Conservation (phyloP, 1,140 invertebrate species). For the Pogonus chalceus region DNA sequence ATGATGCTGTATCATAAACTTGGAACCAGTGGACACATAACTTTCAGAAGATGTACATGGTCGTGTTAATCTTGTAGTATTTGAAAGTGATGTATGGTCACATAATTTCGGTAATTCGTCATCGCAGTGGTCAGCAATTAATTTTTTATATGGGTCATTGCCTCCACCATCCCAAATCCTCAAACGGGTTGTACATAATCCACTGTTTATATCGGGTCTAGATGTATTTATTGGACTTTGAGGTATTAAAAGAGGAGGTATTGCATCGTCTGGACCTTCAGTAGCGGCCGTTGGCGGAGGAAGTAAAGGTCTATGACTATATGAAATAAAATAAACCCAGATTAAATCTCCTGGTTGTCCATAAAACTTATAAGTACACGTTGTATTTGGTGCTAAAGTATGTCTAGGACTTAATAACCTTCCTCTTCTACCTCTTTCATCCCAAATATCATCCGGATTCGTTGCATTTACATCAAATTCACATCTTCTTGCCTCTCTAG, state of each 20-base stretch:
- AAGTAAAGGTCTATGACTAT: conserved; percentile 59
- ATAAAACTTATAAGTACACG: conserved; percentile 74
- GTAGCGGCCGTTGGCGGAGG: not conserved
- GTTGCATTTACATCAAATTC: conserved; percentile 63
- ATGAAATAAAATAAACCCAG: conserved; percentile 80
- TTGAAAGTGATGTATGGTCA: conserved; percentile 67
- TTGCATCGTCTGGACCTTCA: not conserved
- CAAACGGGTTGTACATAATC: conserved; percentile 49
- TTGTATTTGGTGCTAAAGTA: conserved; percentile 73
- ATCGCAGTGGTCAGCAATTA: conserved; percentile 59
- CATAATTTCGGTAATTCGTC: conserved; percentile 64
- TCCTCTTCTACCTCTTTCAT: conserved; percentile 45
- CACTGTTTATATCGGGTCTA: no score
- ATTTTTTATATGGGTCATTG: conserved; percentile 21
- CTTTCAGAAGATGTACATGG: conserved; percentile 67
- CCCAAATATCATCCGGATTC: conserved; percentile 38
- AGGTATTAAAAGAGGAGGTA: not conserved
- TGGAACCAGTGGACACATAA: conserved; percentile 58
- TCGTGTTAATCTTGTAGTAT: conserved; percentile 59
- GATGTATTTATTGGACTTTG: not conserved
- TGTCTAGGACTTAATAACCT: conserved; percentile 66
- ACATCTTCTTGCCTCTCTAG: conserved; percentile 46
- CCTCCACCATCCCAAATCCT: conserved; percentile 49
- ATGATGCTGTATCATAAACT: conserved; percentile 41
- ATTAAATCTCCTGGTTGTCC: conserved; percentile 66